Evolutionary conservation across 2,888 invertebrate species (phyloP).

Genomic region (Synergus umbraculus): DNA sequence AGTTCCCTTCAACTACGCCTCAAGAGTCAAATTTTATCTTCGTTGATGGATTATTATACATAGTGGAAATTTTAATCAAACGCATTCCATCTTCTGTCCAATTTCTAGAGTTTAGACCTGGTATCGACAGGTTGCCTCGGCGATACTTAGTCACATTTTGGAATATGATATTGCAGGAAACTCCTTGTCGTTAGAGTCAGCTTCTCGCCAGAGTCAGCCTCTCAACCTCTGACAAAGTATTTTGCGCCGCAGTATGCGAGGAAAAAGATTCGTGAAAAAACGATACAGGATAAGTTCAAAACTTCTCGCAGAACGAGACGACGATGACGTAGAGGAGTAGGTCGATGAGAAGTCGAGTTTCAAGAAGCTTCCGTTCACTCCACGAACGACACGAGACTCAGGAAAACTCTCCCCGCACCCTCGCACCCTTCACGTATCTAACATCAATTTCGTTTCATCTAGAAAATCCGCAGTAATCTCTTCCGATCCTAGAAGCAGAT

Average conservation of each 20-base stretch:
- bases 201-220: constrained; percentile 1
- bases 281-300: constrained; percentile 14
- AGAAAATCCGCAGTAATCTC: constrained; percentile 40
- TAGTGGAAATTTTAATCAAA: constrained; percentile 13
- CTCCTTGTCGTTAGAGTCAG: constrained; percentile 37
- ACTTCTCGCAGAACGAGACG: constrained; percentile 34
- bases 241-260: neutral
- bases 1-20: neutral
- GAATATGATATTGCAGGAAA: constrained; percentile 56
- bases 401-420: neutral
- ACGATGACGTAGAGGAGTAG: constrained; percentile 25
- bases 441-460: constrained; percentile 39
- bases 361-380: constrained; percentile 20
- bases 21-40: neutral
- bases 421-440: constrained; percentile 19
- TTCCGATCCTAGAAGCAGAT: constrained; percentile 32
- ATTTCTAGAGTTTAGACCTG: constrained; percentile 7
- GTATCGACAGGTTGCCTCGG: constrained; percentile 49
- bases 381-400: constrained; percentile 11
- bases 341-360: constrained; percentile 24
- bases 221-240: constrained; percentile 22
- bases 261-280: neutral
- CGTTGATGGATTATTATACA: neutral
- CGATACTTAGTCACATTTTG: constrained; percentile 52
- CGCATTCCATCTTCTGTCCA: neutral